These are phyloP conservation scores for Pyrochroa serraticornis DNA, from an alignment of 2,888 invertebrate genomes.

Conservation along the genomic window DNA sequence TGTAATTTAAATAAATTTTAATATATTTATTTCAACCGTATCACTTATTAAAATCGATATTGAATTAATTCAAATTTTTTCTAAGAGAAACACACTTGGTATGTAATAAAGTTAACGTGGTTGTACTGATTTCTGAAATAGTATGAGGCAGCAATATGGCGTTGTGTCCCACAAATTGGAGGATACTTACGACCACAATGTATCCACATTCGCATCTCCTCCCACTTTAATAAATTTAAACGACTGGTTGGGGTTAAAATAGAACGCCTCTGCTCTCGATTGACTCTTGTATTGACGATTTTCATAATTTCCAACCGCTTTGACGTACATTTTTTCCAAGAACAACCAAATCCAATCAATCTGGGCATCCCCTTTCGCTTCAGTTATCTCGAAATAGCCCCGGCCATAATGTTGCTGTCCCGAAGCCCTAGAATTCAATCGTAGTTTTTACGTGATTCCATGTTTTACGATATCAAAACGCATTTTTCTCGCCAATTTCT, in stretches of 20 bases:
- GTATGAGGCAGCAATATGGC: too few relatives aligned
- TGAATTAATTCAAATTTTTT: too few relatives aligned
- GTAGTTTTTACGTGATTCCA: too few relatives aligned
- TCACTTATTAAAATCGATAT: too few relatives aligned
- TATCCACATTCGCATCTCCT: slow-evolving; percentile 64
- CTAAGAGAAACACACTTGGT: too few relatives aligned
- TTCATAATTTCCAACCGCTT: slow-evolving; percentile 58
- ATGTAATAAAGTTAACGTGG: too few relatives aligned
- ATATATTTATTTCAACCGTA: too few relatives aligned
- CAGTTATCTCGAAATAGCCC: slow-evolving; percentile 55
- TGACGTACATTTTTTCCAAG: slow-evolving; percentile 61
- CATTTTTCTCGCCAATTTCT: too few relatives aligned
- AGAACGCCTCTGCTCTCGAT: slow-evolving; percentile 59
- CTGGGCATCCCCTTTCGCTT: slow-evolving; percentile 57
- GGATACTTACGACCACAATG: slow-evolving; percentile 60
- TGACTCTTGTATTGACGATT: slow-evolving; percentile 53
- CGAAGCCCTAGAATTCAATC: slow-evolving; percentile 10
- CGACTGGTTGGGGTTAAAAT: slow-evolving; percentile 61
- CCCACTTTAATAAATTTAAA: slow-evolving; percentile 61
- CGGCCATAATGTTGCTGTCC: slow-evolving; percentile 30
- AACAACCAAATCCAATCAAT: slow-evolving; percentile 62
- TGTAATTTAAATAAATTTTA: too few relatives aligned
- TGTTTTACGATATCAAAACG: too few relatives aligned
- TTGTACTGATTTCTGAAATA: too few relatives aligned
- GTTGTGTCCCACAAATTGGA: slow-evolving; percentile 9